phyloP scores from a whole-genome alignment of 2,797 vertebrate genomes.

The Propithecus deckenii region DNA sequence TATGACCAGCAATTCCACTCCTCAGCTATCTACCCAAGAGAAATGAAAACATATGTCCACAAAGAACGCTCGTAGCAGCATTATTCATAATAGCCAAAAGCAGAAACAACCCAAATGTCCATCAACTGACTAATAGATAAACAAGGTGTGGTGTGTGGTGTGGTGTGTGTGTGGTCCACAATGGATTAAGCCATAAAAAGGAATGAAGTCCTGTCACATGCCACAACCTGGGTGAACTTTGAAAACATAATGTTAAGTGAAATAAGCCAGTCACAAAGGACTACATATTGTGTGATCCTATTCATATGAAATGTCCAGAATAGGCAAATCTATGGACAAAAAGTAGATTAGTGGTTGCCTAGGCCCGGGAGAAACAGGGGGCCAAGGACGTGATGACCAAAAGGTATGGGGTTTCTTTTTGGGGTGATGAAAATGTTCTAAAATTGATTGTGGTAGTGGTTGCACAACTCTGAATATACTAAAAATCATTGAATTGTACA shows the following conservation, averaged over 20 bases:
- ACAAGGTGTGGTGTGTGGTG: neutral
- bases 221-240: neutral
- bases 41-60: neutral
- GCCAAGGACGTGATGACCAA: neutral
- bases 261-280: neutral
- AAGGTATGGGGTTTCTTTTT: neutral
- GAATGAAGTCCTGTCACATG: neutral
- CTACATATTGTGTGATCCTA: neutral
- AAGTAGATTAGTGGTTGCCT: neutral
- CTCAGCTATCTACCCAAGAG: neutral
- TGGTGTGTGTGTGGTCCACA: too few species aligned
- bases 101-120: neutral
- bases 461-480: neutral
- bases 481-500: neutral
- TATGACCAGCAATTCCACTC: neutral
- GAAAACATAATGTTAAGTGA: neutral
- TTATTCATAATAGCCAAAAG: neutral
- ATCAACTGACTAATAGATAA: neutral
- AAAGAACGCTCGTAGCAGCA: neutral
- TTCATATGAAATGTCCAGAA: neutral
- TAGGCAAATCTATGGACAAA: neutral
- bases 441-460: neutral
- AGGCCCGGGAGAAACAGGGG: neutral
- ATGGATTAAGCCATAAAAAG: neutral
- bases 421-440: neutral